A percentile compares a stretch with the other conserved stretches of the same genome.
Conservation (phyloP, 2,888 invertebrate species). For the Melinaea menophilus region DNA sequence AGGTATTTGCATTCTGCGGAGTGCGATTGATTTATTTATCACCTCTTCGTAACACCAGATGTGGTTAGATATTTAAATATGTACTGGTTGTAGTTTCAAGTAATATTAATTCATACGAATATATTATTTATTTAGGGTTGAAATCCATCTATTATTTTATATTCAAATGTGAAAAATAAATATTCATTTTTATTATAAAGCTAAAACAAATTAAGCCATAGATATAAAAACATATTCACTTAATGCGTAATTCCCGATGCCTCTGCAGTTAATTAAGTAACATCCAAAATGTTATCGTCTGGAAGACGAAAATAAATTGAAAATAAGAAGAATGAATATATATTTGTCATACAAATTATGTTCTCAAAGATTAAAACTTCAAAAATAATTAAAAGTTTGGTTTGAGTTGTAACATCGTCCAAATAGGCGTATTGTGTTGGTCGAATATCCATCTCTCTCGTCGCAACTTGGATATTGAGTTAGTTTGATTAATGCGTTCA, state of each 20-base stretch:
- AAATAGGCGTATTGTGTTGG: slow-evolving; percentile 3
- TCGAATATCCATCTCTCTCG: slow-evolving; percentile 11
- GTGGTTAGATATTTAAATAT: no score
- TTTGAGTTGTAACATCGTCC: neutral
- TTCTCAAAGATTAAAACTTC: neutral
- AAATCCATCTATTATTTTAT: no score
- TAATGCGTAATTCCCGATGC: no score
- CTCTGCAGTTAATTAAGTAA: no score
- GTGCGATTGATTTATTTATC: slow-evolving; percentile 4
- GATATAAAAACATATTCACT: no score
- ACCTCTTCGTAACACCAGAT: neutral
- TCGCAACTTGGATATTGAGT: slow-evolving; percentile 18
- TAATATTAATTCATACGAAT: no score
- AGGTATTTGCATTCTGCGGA: neutral
- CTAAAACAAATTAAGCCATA: no score
- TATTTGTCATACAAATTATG: slow-evolving; percentile 4
- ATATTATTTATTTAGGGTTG: no score
- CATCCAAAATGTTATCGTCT: neutral
- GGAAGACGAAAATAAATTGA: neutral
- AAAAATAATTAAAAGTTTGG: neutral
- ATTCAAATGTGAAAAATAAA: neutral
- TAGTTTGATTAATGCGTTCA: slow-evolving; percentile 20
- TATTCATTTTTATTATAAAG: neutral
- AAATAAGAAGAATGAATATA: neutral
- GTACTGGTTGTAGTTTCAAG: no score